phyloP scores from a whole-genome alignment of 2,888 invertebrate species.

The Acronicta psi region DNA sequence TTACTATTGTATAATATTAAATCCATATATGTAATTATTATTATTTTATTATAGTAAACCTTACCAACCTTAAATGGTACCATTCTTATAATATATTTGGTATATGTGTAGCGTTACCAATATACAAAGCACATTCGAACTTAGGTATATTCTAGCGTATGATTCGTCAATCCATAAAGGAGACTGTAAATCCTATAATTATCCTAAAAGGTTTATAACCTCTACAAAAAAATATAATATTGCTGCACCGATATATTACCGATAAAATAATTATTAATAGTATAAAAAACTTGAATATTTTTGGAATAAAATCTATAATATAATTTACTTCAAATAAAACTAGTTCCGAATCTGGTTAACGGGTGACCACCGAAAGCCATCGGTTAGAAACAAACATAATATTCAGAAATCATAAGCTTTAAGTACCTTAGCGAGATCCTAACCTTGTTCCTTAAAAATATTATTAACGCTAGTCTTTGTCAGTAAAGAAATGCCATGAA shows the following conservation, averaged over 20 bases:
- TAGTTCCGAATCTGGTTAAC: slow-evolving; percentile 68
- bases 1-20: slow-evolving; percentile 29
- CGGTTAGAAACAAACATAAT: slow-evolving; percentile 62
- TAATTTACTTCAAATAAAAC: slow-evolving; percentile 56
- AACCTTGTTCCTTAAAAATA: slow-evolving; percentile 63
- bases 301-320: slow-evolving; percentile 60
- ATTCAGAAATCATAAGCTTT: slow-evolving; percentile 59
- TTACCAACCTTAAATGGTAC: slow-evolving; percentile 40
- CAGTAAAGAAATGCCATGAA: slow-evolving; percentile 84
- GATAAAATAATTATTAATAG: slow-evolving; percentile 59
- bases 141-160: slow-evolving; percentile 89
- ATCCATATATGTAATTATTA: slow-evolving; percentile 26
- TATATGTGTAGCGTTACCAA: slow-evolving; percentile 76
- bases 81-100: slow-evolving; percentile 69
- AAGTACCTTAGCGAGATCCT: slow-evolving; percentile 75
- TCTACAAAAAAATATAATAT: slow-evolving; percentile 66
- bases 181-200: slow-evolving; percentile 69
- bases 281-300: slow-evolving; percentile 59
- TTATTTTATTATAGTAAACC: slow-evolving; percentile 42
- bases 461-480: slow-evolving; percentile 70
- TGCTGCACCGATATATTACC: slow-evolving; percentile 73
- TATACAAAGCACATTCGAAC: slow-evolving; percentile 86
- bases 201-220: slow-evolving; percentile 78
- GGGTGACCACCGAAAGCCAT: slow-evolving; percentile 72
- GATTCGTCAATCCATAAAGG: slow-evolving; percentile 80